A percentile compares a stretch with the other conserved stretches of the same genome.
Conservation (phyloP, 1,140 invertebrate species). For the silkworm (Bombyx mori) region ASM3026992v2 NC_085129.1:5417501-5418000, state of each 20-base stretch:
- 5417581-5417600: no score
- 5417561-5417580: no score
- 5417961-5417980: no score
- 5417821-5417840: no score
- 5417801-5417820: not conserved
- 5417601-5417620: no score
- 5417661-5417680: conserved; percentile 2
- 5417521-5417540: conserved; percentile 84
- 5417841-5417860: not conserved
- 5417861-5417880: not conserved
- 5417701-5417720: conserved; percentile 1
- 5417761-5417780: not conserved
- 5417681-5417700: not conserved
- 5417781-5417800: not conserved
- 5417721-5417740: conserved; percentile 4
- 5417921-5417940: no score
- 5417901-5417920: not conserved
- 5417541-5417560: conserved; percentile 67
- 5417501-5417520: conserved; percentile 82
- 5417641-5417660: not conserved
- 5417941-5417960: no score
- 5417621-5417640: conserved; percentile 1
- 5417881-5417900: no score
- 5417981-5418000: no score
- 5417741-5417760: not conserved